Evolutionary conservation across 1,140 invertebrate genomes (phyloP).

Genomic region (Pseudomyrmex concolor): DNA sequence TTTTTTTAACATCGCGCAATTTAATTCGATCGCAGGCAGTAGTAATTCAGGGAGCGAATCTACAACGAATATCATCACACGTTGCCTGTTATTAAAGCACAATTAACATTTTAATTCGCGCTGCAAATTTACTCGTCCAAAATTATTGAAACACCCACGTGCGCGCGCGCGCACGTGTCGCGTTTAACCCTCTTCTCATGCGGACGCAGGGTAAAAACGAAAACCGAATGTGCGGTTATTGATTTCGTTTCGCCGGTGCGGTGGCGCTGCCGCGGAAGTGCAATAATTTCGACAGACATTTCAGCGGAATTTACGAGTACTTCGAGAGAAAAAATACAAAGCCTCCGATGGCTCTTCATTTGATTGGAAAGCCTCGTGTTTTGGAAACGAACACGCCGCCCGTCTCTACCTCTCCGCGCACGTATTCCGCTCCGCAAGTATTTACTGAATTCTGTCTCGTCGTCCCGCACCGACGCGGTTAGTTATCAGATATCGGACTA

Average conservation of each 20-base stretch:
- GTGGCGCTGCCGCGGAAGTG: slow-evolving; percentile 44
- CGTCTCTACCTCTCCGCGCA: background rate
- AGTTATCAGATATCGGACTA: slow-evolving; percentile 12
- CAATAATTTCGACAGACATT: slow-evolving; percentile 59
- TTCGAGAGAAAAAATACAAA: slow-evolving; percentile 53
- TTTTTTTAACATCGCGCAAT: background rate
- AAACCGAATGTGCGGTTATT: slow-evolving; percentile 53
- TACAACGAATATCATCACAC: slow-evolving; percentile 21
- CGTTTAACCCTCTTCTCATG: slow-evolving; percentile 43
- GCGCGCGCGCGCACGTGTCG: background rate
- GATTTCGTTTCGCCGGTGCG: slow-evolving; percentile 48
- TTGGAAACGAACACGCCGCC: slow-evolving; percentile 42
- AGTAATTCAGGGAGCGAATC: background rate
- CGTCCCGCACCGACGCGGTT: background rate
- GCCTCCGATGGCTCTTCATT: slow-evolving; percentile 55
- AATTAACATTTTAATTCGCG: slow-evolving; percentile 69
- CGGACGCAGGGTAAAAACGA: slow-evolving; percentile 35
- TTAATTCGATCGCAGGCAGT: background rate
- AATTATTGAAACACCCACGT: slow-evolving; percentile 31
- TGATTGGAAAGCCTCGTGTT: slow-evolving; percentile 53
- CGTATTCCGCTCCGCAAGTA: background rate
- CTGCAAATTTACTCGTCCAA: slow-evolving; percentile 66
- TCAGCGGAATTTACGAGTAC: slow-evolving; percentile 60
- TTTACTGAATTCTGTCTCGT: slow-evolving; percentile 22
- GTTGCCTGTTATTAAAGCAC: slow-evolving; percentile 49